Conservation (phyloP, 2,113 vertebrate genomes). For the Synchiropus splendidus region DNA sequence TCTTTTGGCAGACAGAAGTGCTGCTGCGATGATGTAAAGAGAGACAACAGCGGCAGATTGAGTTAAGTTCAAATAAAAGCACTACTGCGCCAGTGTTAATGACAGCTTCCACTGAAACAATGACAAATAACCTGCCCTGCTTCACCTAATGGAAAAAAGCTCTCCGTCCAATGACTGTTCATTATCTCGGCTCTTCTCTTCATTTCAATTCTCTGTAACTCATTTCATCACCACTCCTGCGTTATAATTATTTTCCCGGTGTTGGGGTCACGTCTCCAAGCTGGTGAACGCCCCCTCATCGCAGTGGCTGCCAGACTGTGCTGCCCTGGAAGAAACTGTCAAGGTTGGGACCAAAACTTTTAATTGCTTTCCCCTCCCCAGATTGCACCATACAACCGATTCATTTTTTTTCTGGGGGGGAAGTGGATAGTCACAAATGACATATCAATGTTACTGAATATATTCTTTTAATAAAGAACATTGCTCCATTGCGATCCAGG, state of each 20-base stretch:
- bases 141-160: slow-evolving; percentile 10
- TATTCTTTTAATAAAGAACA: no score
- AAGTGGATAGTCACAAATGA: no score
- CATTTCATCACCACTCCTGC: slow-evolving; percentile 16
- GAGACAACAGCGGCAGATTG: slow-evolving; percentile 42
- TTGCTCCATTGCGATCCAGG: no score
- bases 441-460: no score
- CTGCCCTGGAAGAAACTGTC: no score
- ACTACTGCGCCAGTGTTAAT: slow-evolving; percentile 24
- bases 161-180: slow-evolving; percentile 1
- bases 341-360: no score
- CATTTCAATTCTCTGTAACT: slow-evolving; percentile 17
- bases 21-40: slow-evolving; percentile 22
- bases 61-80: slow-evolving; percentile 42
- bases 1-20: not conserved
- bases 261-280: no score
- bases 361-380: no score
- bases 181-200: slow-evolving; percentile 31
- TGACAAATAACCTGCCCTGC: slow-evolving; percentile 25
- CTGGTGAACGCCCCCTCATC: no score
- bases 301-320: no score
- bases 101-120: slow-evolving; percentile 23
- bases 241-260: slow-evolving; percentile 22
- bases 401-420: no score
- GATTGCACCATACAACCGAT: no score